Evolutionary conservation across 2,113 vertebrate species (phyloP).

Genomic region (Morone chrysops): DNA sequence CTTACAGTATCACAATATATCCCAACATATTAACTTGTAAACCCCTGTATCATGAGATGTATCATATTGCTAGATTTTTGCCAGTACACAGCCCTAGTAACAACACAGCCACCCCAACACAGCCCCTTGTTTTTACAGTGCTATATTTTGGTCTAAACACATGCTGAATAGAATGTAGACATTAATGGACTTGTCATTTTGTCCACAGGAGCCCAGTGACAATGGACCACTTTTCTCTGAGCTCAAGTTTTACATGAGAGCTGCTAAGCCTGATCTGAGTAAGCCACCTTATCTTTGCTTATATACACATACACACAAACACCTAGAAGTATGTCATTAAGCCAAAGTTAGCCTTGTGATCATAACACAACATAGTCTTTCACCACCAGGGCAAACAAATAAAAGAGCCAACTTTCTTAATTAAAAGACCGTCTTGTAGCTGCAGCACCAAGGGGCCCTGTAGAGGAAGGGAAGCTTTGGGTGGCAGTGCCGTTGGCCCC

Average conservation of each 20-base stretch:
- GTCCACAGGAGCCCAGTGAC: constrained; percentile 92
- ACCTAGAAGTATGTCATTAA: constrained; percentile 18
- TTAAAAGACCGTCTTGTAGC: constrained; percentile 78
- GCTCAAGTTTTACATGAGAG: constrained; percentile 97
- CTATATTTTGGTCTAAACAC: neutral
- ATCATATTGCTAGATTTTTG: too few relatives aligned
- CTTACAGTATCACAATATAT: too few relatives aligned
- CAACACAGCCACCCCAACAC: neutral
- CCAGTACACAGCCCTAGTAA: too few relatives aligned
- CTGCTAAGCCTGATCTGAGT: constrained; percentile 96
- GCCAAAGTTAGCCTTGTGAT: constrained; percentile 54
- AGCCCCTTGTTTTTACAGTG: neutral
- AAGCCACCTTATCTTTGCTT: constrained; percentile 74
- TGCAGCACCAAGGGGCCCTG: constrained; percentile 44
- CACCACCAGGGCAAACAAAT: constrained; percentile 68
- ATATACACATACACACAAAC: neutral
- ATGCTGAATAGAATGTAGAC: neutral
- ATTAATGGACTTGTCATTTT: neutral
- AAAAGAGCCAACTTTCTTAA: constrained; percentile 80
- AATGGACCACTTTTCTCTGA: constrained; percentile 98
- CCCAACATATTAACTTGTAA: too few relatives aligned
- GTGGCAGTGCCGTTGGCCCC: constrained; percentile 67
- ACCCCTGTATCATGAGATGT: too few relatives aligned
- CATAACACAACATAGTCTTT: constrained; percentile 38
- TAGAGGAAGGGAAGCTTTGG: constrained; percentile 60